These are phyloP conservation scores for Lypha dubia DNA, from an alignment of 2,888 invertebrate genomes.

Conservation along the genomic window DNA sequence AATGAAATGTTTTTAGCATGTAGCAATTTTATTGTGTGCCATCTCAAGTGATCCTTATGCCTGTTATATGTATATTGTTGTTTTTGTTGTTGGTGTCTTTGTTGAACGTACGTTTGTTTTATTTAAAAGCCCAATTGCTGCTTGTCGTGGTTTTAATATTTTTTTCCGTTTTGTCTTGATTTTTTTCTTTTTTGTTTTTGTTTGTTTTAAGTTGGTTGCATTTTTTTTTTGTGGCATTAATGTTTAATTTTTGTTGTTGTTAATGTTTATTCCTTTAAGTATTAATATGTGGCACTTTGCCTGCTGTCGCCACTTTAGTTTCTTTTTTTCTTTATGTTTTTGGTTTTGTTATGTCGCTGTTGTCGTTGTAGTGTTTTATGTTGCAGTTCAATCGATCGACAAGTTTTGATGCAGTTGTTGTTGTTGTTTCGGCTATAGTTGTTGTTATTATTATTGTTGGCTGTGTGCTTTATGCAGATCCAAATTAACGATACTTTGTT, in stretches of 20 bases:
- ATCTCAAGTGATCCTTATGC: conserved; percentile 73
- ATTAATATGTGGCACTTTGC: conserved; percentile 76
- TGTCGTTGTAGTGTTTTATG: conserved; percentile 52
- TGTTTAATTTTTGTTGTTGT: conserved; percentile 56
- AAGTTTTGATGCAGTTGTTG: conserved; percentile 75
- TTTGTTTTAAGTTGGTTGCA: conserved; percentile 13
- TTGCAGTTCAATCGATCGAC: conserved; percentile 72
- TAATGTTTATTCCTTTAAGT: conserved; percentile 67
- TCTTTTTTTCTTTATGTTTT: conserved; percentile 18
- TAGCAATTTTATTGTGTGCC: conserved; percentile 71
- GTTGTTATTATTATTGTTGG: conserved; percentile 30
- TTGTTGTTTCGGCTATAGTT: conserved; percentile 35
- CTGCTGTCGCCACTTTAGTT: conserved; percentile 79
- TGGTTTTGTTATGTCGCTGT: conserved; percentile 42
- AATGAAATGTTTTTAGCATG: conserved; percentile 48
- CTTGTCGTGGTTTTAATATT: conserved; percentile 63
- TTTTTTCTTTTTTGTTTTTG: conserved; percentile 8
- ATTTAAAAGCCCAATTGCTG: conserved; percentile 80
- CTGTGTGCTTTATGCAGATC: conserved; percentile 56
- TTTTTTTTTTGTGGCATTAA: conserved; percentile 39
- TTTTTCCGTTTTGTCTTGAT: conserved; percentile 11
- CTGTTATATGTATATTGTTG: conserved; percentile 60
- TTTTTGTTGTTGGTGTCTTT: conserved; percentile 52
- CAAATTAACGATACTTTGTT: conserved; percentile 64
- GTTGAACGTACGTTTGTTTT: conserved; percentile 69